These are phyloP conservation scores for Dendrolimus punctatus DNA, from an alignment of 1,140 invertebrate species.

Conservation along the genomic window DNA sequence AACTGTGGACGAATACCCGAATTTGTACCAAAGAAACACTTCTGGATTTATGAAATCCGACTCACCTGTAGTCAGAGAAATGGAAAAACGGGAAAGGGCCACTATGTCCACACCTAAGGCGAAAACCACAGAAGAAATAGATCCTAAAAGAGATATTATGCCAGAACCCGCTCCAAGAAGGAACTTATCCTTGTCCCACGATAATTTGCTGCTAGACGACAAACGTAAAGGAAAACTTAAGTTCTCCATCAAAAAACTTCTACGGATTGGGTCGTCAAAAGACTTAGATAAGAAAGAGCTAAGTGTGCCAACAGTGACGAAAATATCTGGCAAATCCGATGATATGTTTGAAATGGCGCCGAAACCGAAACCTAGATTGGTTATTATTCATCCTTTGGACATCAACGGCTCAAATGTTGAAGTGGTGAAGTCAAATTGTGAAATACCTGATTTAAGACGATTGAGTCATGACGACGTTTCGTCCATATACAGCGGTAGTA, in stretches of 20 bases:
- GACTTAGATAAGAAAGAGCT: constrained; percentile 75
- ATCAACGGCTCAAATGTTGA: constrained; percentile 85
- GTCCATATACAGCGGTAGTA: constrained; percentile 68
- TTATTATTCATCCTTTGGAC: constrained; percentile 91
- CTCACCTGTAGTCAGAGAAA: constrained; percentile 80
- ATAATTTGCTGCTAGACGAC: constrained; percentile 77
- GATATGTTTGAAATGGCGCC: constrained; percentile 72
- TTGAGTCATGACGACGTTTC: constrained; percentile 60
- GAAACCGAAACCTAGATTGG: constrained; percentile 79
- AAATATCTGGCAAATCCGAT: constrained; percentile 61
- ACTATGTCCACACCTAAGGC: constrained; percentile 52
- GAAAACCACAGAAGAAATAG: constrained; percentile 39
- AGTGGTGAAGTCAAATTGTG: constrained; percentile 78
- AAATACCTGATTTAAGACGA: constrained; percentile 60
- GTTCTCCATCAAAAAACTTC: constrained; percentile 87
- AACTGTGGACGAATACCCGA: constrained; percentile 67
- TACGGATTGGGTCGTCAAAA: constrained; percentile 82
- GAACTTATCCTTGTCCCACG: constrained; percentile 80
- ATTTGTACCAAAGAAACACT: constrained; percentile 74
- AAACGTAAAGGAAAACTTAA: constrained; percentile 81
- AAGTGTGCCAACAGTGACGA: constrained; percentile 48
- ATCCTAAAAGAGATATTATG: constrained; percentile 40
- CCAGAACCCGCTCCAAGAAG: constrained; percentile 78
- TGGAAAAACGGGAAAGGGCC: constrained; percentile 81
- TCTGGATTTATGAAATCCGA: constrained; percentile 74